Conservation (phyloP, 2,888 invertebrate genomes). For the Morpho achilles region DNA sequence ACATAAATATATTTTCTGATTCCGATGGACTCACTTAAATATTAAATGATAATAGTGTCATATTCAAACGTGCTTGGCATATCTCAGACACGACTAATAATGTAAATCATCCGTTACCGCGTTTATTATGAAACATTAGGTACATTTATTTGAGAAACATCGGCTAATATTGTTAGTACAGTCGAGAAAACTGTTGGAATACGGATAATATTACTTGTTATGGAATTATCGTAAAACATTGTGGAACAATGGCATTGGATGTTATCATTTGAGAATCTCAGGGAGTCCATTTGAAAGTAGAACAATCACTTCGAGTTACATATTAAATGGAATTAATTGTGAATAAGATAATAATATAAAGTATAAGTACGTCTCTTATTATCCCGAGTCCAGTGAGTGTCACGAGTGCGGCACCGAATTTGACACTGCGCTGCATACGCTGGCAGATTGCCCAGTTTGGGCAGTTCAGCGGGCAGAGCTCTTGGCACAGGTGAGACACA, state of each 20-base stretch:
- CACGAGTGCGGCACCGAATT: no score
- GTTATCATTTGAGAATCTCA: conserved; percentile 9
- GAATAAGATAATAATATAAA: no score
- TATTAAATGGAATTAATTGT: neutral
- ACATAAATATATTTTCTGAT: no score
- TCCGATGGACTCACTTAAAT: no score
- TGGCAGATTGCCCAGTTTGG: no score
- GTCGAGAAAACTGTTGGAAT: conserved; percentile 41
- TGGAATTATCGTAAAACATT: conserved; percentile 39
- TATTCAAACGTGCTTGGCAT: neutral
- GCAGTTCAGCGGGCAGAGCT: no score
- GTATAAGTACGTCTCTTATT: no score
- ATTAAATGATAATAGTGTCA: neutral
- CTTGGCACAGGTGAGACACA: no score
- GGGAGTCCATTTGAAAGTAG: neutral
- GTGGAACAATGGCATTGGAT: conserved; percentile 39
- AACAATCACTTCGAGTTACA: neutral
- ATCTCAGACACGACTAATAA: conserved; percentile 30
- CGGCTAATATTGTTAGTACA: conserved; percentile 55
- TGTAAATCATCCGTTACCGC: conserved; percentile 46
- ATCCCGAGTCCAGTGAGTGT: no score
- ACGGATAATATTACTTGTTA: conserved; percentile 36
- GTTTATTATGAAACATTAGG: conserved; percentile 62
- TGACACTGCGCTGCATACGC: no score
- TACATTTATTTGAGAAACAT: conserved; percentile 57